Base-by-base conservation (phyloP, 2,888 invertebrate species). In the Mesochorus sp. region DNA sequence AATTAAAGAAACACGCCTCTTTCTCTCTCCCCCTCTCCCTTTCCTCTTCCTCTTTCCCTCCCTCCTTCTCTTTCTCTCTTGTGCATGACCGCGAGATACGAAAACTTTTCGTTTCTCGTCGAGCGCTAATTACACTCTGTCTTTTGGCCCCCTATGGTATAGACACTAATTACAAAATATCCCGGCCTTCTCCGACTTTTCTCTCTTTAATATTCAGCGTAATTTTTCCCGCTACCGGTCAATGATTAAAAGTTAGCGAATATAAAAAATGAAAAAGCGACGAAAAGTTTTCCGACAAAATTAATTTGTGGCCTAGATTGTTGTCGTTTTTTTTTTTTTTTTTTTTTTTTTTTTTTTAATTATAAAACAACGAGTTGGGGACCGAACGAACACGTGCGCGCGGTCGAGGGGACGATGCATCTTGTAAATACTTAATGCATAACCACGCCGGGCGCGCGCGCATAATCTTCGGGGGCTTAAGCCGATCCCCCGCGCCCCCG, bases 1-100 rank as follows among this genome's bases (percentile, higher is more conserved):
- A 88, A 90, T 89, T 88, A 88, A 89, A 87, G 82, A 84, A 81
- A 83, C 78, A 78, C 78, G 73, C 70, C 71, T 66, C 64, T 62
- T 44, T 10, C 19, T 53, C 47, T 17, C 49, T 17, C 59, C 31
- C 28, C n/a, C 24, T 51, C 47, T 37, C 17, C 21, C 34, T 19
- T n/a, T 19, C 62, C 28, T 42, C 67, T n/a, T 8, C 14, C 10
- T 12, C 24, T n/a, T 17, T 12, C 21, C 19, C 28, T 8, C 37
- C 6, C 51, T 53, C 61, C 3, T 10, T 19, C n/a, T n/a, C n/a
- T 3, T 26, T 3, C 21, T 4, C 21, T 8, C 37, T 19, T 2
- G 19, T n/a, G 34, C 10, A 10, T 51, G 26, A n/a, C 47, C n/a
- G 53, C 34, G 51, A 68, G 42, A 42, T 57, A 42, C 53, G 51